Percentiles rank a stretch among this genome's conserved stretches.
phyloP scores from a whole-genome alignment of 1,140 invertebrate species.

The Temnothorax longispinosus region DNA sequence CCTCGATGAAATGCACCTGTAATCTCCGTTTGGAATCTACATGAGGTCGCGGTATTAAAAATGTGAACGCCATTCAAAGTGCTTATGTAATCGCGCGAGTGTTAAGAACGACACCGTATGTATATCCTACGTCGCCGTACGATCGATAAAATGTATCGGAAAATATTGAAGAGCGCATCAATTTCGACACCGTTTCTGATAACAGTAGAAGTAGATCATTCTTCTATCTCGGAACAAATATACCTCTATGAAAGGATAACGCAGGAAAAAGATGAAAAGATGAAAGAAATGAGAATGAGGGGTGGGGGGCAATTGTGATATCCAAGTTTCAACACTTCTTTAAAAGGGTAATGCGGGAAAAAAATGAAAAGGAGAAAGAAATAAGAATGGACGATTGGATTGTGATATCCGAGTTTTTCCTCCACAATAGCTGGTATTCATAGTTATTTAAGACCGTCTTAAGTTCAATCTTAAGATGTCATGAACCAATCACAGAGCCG shows the following conservation, averaged over 20 bases:
- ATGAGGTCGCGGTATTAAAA: background rate
- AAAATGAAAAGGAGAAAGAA: background rate
- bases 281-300: background rate
- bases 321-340: no score
- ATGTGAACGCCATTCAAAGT: background rate
- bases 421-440: no score
- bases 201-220: background rate
- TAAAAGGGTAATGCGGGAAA: no score
- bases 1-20: background rate
- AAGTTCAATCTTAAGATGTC: no score
- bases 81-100: constrained; percentile 6
- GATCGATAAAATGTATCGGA: constrained; percentile 42
- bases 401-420: no score
- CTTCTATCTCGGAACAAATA: constrained; percentile 46
- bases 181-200: background rate
- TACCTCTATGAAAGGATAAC: constrained; percentile 2
- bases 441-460: no score
- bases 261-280: background rate
- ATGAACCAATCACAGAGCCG: no score
- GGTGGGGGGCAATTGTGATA: no score
- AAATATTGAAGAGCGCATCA: constrained; percentile 17
- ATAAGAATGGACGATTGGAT: background rate
- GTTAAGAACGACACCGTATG: background rate
- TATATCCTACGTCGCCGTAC: background rate
- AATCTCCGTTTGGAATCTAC: constrained; percentile 13